phyloP scores from a whole-genome alignment of 2,888 invertebrate genomes.

The Lordiphosa fenestrarum region DNA sequence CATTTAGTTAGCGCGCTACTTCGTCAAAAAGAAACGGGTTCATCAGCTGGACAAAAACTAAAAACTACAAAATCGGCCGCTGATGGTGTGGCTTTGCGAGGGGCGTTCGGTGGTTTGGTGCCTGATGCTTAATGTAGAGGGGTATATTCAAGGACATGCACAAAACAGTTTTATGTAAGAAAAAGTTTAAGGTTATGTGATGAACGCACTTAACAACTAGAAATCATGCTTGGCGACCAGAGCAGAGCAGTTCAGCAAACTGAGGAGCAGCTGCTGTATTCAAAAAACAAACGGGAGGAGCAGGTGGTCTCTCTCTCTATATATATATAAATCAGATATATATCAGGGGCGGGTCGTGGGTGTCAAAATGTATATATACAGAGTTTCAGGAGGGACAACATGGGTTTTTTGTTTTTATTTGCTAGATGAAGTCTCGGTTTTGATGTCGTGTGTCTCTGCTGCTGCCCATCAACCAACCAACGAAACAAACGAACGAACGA shows the following conservation, averaged over 20 bases:
- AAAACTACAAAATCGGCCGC: slow-evolving; percentile 12
- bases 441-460: slow-evolving; percentile 26
- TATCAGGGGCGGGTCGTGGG: too few relatives aligned
- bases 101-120: slow-evolving; percentile 52
- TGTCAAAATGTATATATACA: too few relatives aligned
- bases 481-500: slow-evolving; percentile 51
- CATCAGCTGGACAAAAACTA: slow-evolving; percentile 4
- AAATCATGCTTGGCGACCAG: slow-evolving; percentile 25
- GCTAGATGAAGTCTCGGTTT: slow-evolving; percentile 2
- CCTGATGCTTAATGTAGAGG: slow-evolving; percentile 14
- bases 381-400: slow-evolving; percentile 76
- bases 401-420: slow-evolving; percentile 61
- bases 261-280: slow-evolving; percentile 22
- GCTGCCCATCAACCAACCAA: slow-evolving; percentile 49
- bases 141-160: slow-evolving; percentile 45
- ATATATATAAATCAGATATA: too few relatives aligned
- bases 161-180: slow-evolving; percentile 24
- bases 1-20: background rate
- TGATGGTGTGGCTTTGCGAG: slow-evolving; percentile 20
- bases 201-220: slow-evolving; percentile 6
- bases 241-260: slow-evolving; percentile 40
- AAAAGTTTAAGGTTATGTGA: slow-evolving; percentile 4
- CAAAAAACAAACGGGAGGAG: slow-evolving; percentile 23
- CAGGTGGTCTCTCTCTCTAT: too few relatives aligned
- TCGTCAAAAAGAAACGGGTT: background rate